Percentiles rank a stretch among this genome's conserved stretches.
These are phyloP conservation scores for Hymenopus coronatus DNA, from an alignment of 2,888 invertebrate genomes.

Conservation along the genomic window DNA sequence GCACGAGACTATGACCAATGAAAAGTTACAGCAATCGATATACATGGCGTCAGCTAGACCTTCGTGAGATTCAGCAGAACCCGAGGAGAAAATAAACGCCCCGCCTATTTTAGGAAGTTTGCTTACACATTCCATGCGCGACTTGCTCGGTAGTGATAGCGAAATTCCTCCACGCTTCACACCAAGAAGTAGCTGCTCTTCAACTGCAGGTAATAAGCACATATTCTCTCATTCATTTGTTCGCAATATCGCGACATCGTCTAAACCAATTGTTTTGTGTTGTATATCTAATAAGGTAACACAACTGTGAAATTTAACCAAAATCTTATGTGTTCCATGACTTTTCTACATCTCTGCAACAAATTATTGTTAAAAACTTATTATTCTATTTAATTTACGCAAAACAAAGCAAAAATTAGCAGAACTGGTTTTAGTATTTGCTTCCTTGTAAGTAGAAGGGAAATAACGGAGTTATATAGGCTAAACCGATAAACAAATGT, in stretches of 20 bases:
- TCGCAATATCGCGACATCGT: background rate
- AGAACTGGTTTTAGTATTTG: no score
- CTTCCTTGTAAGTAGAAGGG: no score
- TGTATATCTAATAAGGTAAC: no score
- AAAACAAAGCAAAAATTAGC: no score
- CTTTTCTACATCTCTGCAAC: no score
- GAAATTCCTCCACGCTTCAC: background rate
- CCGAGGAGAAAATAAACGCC: background rate
- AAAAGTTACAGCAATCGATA: background rate
- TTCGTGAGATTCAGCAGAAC: background rate
- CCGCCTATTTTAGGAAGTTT: background rate
- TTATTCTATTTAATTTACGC: no score
- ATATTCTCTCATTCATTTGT: background rate
- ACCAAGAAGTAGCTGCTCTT: background rate
- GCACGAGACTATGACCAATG: background rate
- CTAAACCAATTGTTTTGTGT: no score
- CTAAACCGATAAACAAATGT: no score
- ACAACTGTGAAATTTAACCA: no score
- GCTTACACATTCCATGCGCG: background rate
- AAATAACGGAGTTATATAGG: no score
- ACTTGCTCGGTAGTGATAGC: background rate
- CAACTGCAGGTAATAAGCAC: background rate
- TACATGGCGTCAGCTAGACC: background rate
- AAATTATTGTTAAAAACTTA: no score
- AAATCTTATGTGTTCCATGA: no score